Conservation (phyloP, 1,140 invertebrate genomes). For the Brachionus calyciflorus region DNA sequence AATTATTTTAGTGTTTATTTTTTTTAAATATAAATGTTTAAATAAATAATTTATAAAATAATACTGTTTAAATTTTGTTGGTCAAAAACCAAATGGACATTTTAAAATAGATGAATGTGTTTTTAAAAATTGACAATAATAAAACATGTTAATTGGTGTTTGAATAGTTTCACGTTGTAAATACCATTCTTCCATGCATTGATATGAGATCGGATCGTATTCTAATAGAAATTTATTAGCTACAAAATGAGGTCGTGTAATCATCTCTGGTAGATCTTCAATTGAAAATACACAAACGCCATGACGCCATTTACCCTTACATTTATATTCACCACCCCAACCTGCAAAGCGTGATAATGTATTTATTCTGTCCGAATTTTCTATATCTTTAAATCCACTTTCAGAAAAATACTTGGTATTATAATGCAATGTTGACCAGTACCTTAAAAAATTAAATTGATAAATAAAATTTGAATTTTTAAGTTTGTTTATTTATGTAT, state of each 20-base stretch:
- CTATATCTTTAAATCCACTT: not conserved
- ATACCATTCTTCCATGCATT: conserved; percentile 52
- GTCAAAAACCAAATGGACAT: too few species aligned
- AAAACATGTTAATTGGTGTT: not conserved
- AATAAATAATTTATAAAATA: too few species aligned
- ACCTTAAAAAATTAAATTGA: not conserved
- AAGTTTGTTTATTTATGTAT: too few species aligned
- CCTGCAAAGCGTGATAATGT: conserved; percentile 24
- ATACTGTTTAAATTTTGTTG: too few species aligned
- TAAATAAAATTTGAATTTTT: too few species aligned
- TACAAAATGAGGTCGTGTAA: conserved; percentile 49
- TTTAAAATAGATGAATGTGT: too few species aligned
- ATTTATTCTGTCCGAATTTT: not conserved
- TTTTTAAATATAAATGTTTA: too few species aligned
- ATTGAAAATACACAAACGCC: conserved; percentile 53
- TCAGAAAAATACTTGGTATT: not conserved
- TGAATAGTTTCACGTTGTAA: not conserved
- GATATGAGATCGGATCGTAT: conserved; percentile 51
- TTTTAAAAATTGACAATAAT: not conserved
- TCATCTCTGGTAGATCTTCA: conserved; percentile 53
- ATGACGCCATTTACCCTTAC: conserved; percentile 45
- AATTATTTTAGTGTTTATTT: too few species aligned
- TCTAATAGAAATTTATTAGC: conserved; percentile 57
- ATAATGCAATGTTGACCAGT: not conserved
- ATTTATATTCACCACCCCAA: conserved; percentile 32